Evolutionary conservation across 1,140 invertebrate species (phyloP), one percentile per base, ranked within the genome.

Genomic region (Drosophila pseudoananassae): DNA sequence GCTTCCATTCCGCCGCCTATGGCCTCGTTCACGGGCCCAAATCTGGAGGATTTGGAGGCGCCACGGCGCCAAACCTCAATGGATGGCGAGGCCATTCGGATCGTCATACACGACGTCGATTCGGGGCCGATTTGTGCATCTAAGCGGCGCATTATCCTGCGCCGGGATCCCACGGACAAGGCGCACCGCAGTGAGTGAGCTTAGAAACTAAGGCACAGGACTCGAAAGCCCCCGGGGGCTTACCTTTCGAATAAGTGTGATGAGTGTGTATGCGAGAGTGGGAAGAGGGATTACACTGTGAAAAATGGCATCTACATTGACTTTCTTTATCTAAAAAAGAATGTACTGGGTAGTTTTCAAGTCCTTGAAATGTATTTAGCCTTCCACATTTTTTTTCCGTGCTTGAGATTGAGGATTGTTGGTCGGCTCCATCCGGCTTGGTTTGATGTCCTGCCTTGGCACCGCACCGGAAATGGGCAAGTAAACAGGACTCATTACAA

Each of bases 91-190:
- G 96, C 96, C 49, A 98, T 98, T 74, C 96, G 97, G 79, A 98
- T 98, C 75, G 97, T 98, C 57, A 98, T 98, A 77, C 96, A 98
- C 84, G 97, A 98, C 83, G 97, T 98, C 15, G 97, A 98, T 92
- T 93, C 94, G 91, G 95, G 94, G 43, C 92, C 94, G 55, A 93
- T 94, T 74, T 92, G 93, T 57, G 95, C 95, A 82, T 93, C 95
- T 43, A 96, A 96, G 73, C 93, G 94, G 68, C 94, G 95, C 76
- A 95, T 97, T 27, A 93, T 95, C 14, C 92, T 98, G 20, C 93
- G 96, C 55, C 93, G 95, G 71, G 96, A 97, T 92, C 94, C 96
- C 5, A 94, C 95, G 38, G 97, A 98, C 91, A 96, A 97, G 91
- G 96, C 96, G 27, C 96, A 97, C 87, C 94, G 96, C 94, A 96